Evolutionary conservation across 2,888 invertebrate genomes (phyloP).

Genomic region (Plusia festucae): DNA sequence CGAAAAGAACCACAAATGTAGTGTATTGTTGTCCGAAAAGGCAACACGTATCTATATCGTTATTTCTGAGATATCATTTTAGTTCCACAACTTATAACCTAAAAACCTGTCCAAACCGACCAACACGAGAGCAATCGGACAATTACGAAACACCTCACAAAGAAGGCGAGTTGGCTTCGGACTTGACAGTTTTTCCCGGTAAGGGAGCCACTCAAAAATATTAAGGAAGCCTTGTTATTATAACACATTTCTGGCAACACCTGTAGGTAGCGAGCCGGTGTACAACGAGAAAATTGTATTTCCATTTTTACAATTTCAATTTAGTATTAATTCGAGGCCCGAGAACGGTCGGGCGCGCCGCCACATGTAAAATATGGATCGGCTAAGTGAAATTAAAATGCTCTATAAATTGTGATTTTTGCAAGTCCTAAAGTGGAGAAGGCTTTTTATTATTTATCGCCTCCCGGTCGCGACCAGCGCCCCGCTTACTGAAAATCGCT

Average conservation of each 20-base stretch:
- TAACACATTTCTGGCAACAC: constrained; percentile 82
- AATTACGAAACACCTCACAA: constrained; percentile 56
- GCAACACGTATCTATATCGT: background rate
- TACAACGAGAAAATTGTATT: constrained; percentile 88
- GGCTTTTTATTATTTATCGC: constrained; percentile 89
- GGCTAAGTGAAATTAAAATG: constrained; percentile 90
- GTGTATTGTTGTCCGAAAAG: background rate
- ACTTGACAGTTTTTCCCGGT: constrained; percentile 58
- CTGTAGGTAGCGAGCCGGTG: constrained; percentile 76
- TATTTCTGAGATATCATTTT: constrained; percentile 6
- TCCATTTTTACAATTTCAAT: constrained; percentile 90
- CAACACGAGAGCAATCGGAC: constrained; percentile 44
- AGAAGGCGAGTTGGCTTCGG: constrained; percentile 42
- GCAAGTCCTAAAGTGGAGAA: constrained; percentile 90
- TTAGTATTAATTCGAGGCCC: constrained; percentile 89
- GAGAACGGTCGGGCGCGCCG: constrained; percentile 84
- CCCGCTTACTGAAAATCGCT: constrained; percentile 85
- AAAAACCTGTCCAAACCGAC: constrained; percentile 24
- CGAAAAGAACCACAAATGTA: background rate
- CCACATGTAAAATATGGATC: constrained; percentile 90
- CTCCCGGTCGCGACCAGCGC: constrained; percentile 80
- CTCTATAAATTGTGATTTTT: constrained; percentile 90
- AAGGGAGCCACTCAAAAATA: constrained; percentile 69
- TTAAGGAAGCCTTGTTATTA: constrained; percentile 81
- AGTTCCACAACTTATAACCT: constrained; percentile 18